Conservation (phyloP, 2,888 invertebrate species). For the Terebella lapidaria region DNA sequence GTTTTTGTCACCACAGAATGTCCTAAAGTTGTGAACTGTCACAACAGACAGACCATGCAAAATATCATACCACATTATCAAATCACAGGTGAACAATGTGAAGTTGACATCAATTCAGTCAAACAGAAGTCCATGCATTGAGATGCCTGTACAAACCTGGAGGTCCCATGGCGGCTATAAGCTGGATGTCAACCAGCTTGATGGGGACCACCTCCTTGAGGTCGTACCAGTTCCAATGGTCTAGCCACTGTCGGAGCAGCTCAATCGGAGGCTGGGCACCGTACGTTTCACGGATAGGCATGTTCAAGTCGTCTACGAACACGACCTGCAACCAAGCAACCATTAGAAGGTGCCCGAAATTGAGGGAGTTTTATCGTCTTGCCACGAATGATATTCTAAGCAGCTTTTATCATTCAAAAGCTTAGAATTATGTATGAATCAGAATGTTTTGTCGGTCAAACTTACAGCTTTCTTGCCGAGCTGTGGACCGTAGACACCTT, state of each 20-base stretch:
- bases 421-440: too few species aligned
- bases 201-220: slow-evolving; percentile 50
- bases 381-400: too few species aligned
- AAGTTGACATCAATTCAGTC: too few species aligned
- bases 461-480: slow-evolving; percentile 68
- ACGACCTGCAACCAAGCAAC: too few species aligned
- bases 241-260: slow-evolving; percentile 60
- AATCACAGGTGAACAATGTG: too few species aligned
- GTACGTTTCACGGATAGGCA: slow-evolving; percentile 83
- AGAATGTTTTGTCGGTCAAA: too few species aligned
- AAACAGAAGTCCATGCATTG: too few species aligned
- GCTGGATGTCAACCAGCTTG: slow-evolving; percentile 51
- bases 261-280: slow-evolving; percentile 95
- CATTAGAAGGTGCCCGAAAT: background rate
- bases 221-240: slow-evolving; percentile 54
- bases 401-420: too few species aligned
- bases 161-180: slow-evolving; percentile 54
- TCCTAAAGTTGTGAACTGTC: slow-evolving; percentile 3
- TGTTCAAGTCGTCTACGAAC: slow-evolving; percentile 93
- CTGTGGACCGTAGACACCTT: slow-evolving; percentile 90
- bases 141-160: too few species aligned
- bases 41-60: background rate
- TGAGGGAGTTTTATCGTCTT: background rate
- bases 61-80: background rate
- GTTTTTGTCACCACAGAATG: too few species aligned